Percentiles rank a stretch among this genome's conserved stretches.
Evolutionary conservation across 1,140 invertebrate genomes (phyloP).

Genomic region (Artemia franciscana): DNA sequence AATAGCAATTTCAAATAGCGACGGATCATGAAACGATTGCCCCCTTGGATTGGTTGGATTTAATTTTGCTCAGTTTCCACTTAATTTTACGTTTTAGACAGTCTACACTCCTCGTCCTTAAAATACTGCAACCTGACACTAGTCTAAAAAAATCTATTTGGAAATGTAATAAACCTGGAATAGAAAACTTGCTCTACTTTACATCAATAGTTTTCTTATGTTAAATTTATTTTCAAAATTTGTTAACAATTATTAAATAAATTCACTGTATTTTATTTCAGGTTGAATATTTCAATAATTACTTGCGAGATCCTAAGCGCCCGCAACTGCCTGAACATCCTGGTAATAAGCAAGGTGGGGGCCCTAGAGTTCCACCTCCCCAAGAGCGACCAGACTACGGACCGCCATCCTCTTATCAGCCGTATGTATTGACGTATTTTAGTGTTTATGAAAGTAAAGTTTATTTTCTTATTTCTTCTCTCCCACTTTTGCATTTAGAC

Average conservation of each 20-base stretch:
- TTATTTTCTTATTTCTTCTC: no score
- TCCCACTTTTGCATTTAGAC: neutral
- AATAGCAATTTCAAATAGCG: no score
- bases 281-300: slow-evolving; percentile 92
- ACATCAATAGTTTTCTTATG: neutral
- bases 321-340: slow-evolving; percentile 78
- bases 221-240: neutral
- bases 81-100: no score
- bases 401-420: neutral
- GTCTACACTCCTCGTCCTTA: no score
- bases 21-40: no score
- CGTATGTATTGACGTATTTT: neutral
- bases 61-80: no score
- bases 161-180: no score
- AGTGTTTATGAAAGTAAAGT: neutral
- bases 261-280: slow-evolving; percentile 14
- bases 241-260: neutral
- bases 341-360: slow-evolving; percentile 24
- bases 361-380: slow-evolving; percentile 9
- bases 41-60: no score
- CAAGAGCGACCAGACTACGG: slow-evolving; percentile 1
- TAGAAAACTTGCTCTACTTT: no score
- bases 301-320: slow-evolving; percentile 77
- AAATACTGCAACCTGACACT: no score
- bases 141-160: no score